Base-by-base conservation (phyloP, 1,140 invertebrate species). In the Holotrichia oblita region DNA sequence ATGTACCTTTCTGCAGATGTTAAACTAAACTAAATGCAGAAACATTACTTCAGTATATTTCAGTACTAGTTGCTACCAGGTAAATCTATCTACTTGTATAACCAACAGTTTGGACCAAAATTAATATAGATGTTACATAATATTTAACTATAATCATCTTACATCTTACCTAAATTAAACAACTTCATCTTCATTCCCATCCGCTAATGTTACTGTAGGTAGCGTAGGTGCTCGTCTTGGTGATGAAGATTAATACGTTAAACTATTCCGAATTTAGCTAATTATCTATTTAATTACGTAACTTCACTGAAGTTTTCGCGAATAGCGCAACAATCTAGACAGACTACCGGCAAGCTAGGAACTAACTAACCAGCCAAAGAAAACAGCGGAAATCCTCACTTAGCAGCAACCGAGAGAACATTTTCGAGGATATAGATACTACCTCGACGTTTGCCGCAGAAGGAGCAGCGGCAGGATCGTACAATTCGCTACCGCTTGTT, bases 201-300 rank as follows among this genome's bases (percentile, higher is more conserved):
- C 27, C 27, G 27, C 27, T 34, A 34, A 34, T 34, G 27, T 4
- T 34, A 34, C 27, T 2, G 27, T 34, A 34, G 27, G 27, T 34
- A 34, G 2, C 2, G 27, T 34, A 34, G 27, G 27, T 34, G 27
- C 27, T 34, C 27, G 27, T 34, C 27, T 34, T 4, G 27, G 20
- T 69, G 61, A 69, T 69, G 61, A 69, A 69, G 61, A 69, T 69
- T 69, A 69, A 69, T 69, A 22, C 61, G 61, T 69, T 27, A 69
- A 17, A 69, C 61, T 34, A 27, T 69, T 34, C 22, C 20, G 24
- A 69, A 69, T 69, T 69, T 69, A 69, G 14, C 61, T 69, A 69
- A 69, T 69, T 69, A 69, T 69, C 61, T 34, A 24, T 27, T 69
- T 69, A 69, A 69, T 20, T 27, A 69, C 61, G 20, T 34, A 69